Conservation (phyloP, 2,888 invertebrate species). For the Camptogramma bilineatum region DNA sequence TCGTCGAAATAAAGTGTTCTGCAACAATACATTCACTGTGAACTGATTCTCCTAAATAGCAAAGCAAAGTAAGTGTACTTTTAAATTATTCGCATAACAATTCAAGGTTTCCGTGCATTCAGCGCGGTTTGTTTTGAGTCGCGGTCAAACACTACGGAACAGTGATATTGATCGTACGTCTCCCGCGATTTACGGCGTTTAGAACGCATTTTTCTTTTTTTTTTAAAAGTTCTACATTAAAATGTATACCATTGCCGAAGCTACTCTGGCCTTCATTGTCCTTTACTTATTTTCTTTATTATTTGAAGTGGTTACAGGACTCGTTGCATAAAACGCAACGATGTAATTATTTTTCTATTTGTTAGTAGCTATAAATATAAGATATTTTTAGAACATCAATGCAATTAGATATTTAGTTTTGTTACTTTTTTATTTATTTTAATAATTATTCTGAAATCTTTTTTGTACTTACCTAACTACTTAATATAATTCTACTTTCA, state of each 20-base stretch:
- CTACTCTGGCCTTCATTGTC: constrained; percentile 76
- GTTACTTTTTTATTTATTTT: constrained; percentile 13
- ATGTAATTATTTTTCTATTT: constrained; percentile 47
- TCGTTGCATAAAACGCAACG: constrained; percentile 63
- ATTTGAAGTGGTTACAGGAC: constrained; percentile 78
- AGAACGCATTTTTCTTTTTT: constrained; percentile 47
- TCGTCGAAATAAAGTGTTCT: constrained; percentile 17
- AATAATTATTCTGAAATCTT: constrained; percentile 9
- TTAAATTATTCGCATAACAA: constrained; percentile 49
- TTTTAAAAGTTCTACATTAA: constrained; percentile 53
- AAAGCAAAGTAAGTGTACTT: constrained; percentile 15
- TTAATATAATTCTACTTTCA: too few species aligned
- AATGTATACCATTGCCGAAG: constrained; percentile 82
- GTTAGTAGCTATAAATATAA: constrained; percentile 58
- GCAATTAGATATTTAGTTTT: constrained; percentile 56
- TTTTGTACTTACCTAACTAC: background rate
- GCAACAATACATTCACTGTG: constrained; percentile 9
- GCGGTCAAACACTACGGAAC: constrained; percentile 68
- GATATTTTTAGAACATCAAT: constrained; percentile 59
- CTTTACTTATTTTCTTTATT: constrained; percentile 79
- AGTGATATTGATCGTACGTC: constrained; percentile 67
- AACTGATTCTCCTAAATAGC: constrained; percentile 2
- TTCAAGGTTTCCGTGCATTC: constrained; percentile 67
- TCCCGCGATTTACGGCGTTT: constrained; percentile 48
- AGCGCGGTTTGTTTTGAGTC: constrained; percentile 57